phyloP scores from a whole-genome alignment of 2,113 vertebrate genomes.

The Petrocephalus microphthalmus region DNA sequence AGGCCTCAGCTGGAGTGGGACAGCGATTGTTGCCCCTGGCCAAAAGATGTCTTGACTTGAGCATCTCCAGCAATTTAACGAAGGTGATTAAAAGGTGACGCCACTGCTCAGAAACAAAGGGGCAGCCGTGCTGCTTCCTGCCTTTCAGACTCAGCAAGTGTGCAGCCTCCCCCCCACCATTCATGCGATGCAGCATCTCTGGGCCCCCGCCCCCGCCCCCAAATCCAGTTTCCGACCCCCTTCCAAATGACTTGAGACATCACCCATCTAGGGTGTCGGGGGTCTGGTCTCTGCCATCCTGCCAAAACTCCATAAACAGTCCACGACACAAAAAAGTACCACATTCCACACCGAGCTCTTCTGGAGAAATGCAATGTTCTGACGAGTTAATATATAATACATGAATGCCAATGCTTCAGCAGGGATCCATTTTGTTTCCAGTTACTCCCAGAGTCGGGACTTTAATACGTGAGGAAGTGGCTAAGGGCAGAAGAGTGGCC shows the following conservation, averaged over 20 bases:
- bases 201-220: background rate
- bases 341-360: background rate
- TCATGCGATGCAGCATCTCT: background rate
- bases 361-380: slow-evolving; percentile 20
- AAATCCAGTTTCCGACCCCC: background rate
- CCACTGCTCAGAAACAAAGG: slow-evolving; percentile 42
- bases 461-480: slow-evolving; percentile 59
- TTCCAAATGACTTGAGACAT: background rate
- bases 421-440: slow-evolving; percentile 38
- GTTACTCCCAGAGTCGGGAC: slow-evolving; percentile 45
- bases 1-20: slow-evolving; percentile 35
- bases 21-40: slow-evolving; percentile 46
- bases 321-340: background rate
- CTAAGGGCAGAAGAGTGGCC: slow-evolving; percentile 34
- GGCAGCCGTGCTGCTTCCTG: slow-evolving; percentile 33
- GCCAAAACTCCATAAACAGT: background rate
- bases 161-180: slow-evolving; percentile 40
- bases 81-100: slow-evolving; percentile 57
- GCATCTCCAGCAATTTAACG: slow-evolving; percentile 60
- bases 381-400: slow-evolving; percentile 40
- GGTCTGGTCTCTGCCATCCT: background rate
- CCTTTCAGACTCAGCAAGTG: slow-evolving; percentile 60
- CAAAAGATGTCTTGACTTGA: slow-evolving; percentile 55
- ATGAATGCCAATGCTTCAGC: slow-evolving; percentile 57
- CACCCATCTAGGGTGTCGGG: background rate